These are phyloP conservation scores for Geodia barretti DNA, from an alignment of 37 sponge, comb jelly and placozoan species.

Conservation along the genomic window DNA sequence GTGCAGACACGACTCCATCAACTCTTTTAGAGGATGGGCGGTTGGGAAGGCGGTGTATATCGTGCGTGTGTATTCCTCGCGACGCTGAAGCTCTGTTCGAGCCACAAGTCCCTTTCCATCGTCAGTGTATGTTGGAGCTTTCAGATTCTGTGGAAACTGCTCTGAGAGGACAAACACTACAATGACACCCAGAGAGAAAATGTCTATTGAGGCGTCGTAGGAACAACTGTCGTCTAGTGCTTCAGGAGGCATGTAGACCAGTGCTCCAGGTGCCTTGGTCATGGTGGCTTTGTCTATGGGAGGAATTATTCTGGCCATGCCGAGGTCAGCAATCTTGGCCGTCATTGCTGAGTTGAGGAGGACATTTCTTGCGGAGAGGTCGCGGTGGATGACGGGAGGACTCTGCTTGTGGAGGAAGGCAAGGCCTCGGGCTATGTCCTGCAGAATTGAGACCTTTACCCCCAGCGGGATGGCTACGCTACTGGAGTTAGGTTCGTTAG, in stretches of 20 bases:
- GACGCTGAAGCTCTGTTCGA: conserved; percentile 31
- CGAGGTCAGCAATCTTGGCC: conserved; percentile 48
- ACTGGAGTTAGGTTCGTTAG: too few species aligned
- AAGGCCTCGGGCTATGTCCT: conserved; percentile 39
- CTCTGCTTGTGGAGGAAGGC: conserved; percentile 34
- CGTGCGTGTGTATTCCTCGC: too few species aligned
- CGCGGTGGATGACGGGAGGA: conserved; percentile 18
- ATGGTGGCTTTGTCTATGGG: too few species aligned
- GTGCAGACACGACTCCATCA: too few species aligned
- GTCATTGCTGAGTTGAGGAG: conserved; percentile 22
- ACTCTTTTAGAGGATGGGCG: too few species aligned
- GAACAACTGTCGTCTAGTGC: background rate
- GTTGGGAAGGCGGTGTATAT: too few species aligned
- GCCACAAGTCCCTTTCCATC: background rate
- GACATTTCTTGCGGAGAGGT: conserved; percentile 40
- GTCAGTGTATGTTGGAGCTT: background rate
- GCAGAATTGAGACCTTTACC: conserved; percentile 28
- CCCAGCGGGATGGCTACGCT: conserved; percentile 18
- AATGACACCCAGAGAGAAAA: conserved; percentile 57
- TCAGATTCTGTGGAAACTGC: conserved; percentile 24
- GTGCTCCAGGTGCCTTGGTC: conserved; percentile 11
- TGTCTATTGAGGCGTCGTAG: conserved; percentile 15
- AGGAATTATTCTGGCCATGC: too few species aligned
- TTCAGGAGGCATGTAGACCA: conserved; percentile 35
- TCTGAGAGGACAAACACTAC: conserved; percentile 33